Evolutionary conservation across 2,888 invertebrate genomes (phyloP), one percentile per base, ranked within the genome.

Genomic region (Aleiodes alternator): DNA sequence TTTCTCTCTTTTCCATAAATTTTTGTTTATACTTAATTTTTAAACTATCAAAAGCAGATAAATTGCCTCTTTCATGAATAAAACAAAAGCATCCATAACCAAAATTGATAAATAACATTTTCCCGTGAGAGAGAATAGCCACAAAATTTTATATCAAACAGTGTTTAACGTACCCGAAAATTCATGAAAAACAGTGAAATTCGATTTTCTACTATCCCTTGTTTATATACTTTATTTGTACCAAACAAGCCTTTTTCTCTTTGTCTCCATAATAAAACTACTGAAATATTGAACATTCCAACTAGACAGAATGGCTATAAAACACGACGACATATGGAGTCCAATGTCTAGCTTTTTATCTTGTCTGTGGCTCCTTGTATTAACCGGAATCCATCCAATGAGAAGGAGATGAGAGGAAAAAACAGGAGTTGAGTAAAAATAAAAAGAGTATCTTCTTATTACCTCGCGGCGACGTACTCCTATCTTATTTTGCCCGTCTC

Each of bases 401-500:
- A 6, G 43, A 11, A 7, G 43, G 43, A 43, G 43, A 14, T n/a
- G 16, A 51, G 31, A 31, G 11, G 43, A 68, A 50, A 12, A 68
- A 61, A 34, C 12, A 6, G 4, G 5, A 29, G n/a, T 34, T 38
- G 38, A 57, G 57, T 57, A 61, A 72, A 72, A 72, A 34, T 38
- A 38, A 72, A 51, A 34, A 57, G 66, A 66, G 38, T 48, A 61
- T 29, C 61, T 48, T 14, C 48, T 68, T 66, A 73, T 73, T 73
- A 73, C 66, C 73, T 66, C 55, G 66, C 73, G 73, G 73, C 73
- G 23, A 56, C 59, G 48, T 57, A 56, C 73, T 73, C 68, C 73
- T 56, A 73, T 69, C 76, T 72, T 59, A 59, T 76, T 76, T 43
- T 69, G 12, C 61, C 72, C 72, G 57, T 66, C 23, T 66, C 57